phyloP scores from a whole-genome alignment of 2,888 invertebrate genomes.

The Himalopsyche japonica region DNA sequence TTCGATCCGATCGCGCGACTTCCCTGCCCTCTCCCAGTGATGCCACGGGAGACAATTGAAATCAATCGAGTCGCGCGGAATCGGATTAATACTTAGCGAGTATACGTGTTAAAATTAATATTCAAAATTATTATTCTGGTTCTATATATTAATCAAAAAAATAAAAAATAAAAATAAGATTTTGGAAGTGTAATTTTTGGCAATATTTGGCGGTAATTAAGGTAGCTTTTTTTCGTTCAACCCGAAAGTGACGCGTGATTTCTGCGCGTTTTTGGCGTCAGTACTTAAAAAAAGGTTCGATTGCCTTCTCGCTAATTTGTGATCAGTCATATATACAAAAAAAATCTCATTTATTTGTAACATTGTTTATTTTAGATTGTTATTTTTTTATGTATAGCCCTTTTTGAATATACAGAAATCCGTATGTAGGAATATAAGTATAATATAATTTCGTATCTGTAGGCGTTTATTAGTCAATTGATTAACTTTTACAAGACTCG shows the following conservation, averaged over 20 bases:
- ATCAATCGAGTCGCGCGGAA: not conserved
- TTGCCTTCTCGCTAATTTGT: slow-evolving; percentile 19
- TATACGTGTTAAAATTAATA: slow-evolving; percentile 41
- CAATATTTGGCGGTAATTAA: slow-evolving; percentile 36
- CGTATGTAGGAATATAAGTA: slow-evolving; percentile 36
- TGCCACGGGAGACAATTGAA: not conserved
- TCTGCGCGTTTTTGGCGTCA: slow-evolving; percentile 8
- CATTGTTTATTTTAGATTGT: slow-evolving; percentile 39
- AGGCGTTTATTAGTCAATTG: slow-evolving; percentile 40
- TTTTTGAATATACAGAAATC: slow-evolving; percentile 30
- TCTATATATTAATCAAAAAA: slow-evolving; percentile 36
- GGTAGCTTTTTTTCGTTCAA: slow-evolving; percentile 24
- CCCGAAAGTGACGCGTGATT: not conserved
- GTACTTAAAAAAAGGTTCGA: slow-evolving; percentile 20
- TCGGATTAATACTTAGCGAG: slow-evolving; percentile 39
- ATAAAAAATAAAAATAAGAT: slow-evolving; percentile 30
- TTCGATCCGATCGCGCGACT: slow-evolving; percentile 16
- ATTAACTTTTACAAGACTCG: slow-evolving; percentile 40
- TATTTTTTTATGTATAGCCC: slow-evolving; percentile 43
- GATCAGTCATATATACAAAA: slow-evolving; percentile 16
- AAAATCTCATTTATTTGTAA: not conserved
- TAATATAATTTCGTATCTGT: slow-evolving; percentile 8
- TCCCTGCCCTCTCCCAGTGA: slow-evolving; percentile 2
- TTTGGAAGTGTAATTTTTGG: slow-evolving; percentile 37
- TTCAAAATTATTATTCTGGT: slow-evolving; percentile 41